Evolutionary conservation across 2,797 vertebrate genomes (phyloP).

Genomic region (Myotis planiceps): DNA sequence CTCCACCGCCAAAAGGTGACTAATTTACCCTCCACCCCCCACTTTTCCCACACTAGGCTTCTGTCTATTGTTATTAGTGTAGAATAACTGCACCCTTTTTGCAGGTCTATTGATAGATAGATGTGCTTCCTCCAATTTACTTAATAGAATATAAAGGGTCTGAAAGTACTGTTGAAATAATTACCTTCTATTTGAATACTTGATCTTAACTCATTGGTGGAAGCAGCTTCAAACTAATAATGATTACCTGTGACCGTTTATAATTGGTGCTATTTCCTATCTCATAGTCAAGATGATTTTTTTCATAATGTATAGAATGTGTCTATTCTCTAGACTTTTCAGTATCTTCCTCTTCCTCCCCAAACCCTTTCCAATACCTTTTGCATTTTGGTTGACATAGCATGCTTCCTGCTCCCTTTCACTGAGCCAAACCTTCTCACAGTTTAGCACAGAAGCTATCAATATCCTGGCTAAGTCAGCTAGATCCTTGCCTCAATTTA

Average conservation of each 20-base stretch:
- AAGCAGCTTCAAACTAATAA: background rate
- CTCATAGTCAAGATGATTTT: background rate
- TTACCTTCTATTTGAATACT: background rate
- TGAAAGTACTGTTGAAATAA: background rate
- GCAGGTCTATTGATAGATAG: background rate
- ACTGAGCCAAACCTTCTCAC: background rate
- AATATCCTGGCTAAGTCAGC: background rate
- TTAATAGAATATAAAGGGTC: background rate
- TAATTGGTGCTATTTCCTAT: background rate
- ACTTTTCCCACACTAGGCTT: background rate
- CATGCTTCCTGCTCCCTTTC: background rate
- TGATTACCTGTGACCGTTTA: background rate
- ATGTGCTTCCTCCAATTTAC: background rate
- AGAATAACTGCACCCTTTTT: background rate
- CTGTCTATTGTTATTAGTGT: background rate
- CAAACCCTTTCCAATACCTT: background rate
- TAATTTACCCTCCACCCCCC: background rate
- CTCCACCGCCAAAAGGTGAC: slow-evolving; percentile 23
- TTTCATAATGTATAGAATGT: background rate
- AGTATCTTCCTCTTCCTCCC: background rate
- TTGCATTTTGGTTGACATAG: background rate
- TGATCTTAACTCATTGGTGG: background rate
- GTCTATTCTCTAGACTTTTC: background rate
- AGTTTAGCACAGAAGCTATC: background rate
- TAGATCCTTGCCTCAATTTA: background rate